These are phyloP conservation scores for Latheticus oryzae DNA, from an alignment of 2,888 invertebrate genomes.

Conservation along the genomic window DNA sequence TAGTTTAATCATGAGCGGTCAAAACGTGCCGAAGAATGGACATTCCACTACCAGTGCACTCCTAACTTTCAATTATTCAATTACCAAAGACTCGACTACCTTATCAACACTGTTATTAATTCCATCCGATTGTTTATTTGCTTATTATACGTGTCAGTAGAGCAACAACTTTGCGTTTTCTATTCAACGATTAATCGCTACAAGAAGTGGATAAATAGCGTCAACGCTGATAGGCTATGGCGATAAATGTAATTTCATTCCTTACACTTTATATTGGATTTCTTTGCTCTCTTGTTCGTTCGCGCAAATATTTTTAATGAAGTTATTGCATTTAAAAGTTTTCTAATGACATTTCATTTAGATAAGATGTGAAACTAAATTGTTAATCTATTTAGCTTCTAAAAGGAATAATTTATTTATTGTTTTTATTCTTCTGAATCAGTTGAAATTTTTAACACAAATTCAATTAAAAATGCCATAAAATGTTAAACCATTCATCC, in stretches of 20 bases:
- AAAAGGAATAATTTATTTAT: no score
- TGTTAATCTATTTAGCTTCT: no score
- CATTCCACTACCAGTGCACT: conserved; percentile 41
- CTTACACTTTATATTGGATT: no score
- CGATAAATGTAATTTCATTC: conserved; percentile 35
- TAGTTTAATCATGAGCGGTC: conserved; percentile 46
- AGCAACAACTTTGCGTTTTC: conserved; percentile 17
- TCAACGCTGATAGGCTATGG: conserved; percentile 3
- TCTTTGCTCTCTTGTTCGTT: no score
- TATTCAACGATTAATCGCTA: conserved; percentile 24
- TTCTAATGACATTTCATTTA: no score
- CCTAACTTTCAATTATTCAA: conserved; percentile 47
- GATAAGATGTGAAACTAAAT: no score
- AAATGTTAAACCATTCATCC: no score
- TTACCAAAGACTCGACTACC: conserved; percentile 39
- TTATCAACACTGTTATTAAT: conserved; percentile 29
- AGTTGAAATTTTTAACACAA: no score
- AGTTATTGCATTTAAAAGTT: no score
- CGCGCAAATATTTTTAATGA: no score
- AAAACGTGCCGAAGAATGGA: conserved; percentile 46
- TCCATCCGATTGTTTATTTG: conserved; percentile 25
- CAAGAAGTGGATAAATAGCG: conserved; percentile 5
- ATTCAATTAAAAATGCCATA: no score
- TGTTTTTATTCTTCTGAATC: no score
- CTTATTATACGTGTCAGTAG: conserved; percentile 28